phyloP scores from a whole-genome alignment of 2,888 invertebrate genomes.

The Drosophila tripunctata region DNA sequence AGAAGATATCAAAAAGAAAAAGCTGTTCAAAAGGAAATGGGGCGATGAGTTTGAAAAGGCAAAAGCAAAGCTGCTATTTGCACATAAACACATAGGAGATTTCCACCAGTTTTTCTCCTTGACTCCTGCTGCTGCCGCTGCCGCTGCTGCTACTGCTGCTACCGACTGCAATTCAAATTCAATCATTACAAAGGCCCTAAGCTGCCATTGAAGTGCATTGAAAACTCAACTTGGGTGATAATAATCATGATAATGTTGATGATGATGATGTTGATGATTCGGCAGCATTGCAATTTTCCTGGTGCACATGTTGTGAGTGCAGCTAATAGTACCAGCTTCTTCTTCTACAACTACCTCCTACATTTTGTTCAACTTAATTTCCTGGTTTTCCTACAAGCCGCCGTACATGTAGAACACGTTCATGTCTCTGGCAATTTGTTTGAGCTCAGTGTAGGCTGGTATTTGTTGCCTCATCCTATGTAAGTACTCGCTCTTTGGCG shows the following conservation, averaged over 20 bases:
- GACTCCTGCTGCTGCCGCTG: not conserved
- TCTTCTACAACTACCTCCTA: not conserved
- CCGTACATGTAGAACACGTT: not conserved
- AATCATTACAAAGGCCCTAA: constrained; percentile 72
- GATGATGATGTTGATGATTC: constrained; percentile 14
- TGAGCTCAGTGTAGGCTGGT: constrained; percentile 16
- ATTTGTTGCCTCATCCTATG: constrained; percentile 8
- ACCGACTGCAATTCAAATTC: constrained; percentile 69
- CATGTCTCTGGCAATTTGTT: constrained; percentile 35
- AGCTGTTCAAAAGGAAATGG: constrained; percentile 4
- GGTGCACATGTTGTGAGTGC: constrained; percentile 43
- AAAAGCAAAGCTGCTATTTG: constrained; percentile 33
- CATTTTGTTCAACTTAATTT: not conserved
- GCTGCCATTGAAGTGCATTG: constrained; percentile 58
- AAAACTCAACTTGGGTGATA: constrained; percentile 9
- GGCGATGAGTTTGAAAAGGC: not conserved
- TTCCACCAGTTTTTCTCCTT: constrained; percentile 25
- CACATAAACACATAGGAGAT: constrained; percentile 49
- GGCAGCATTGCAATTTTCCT: constrained; percentile 37
- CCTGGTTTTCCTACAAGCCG: not conserved
- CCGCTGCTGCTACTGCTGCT: constrained; percentile 1
- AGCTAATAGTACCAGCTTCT: constrained; percentile 48
- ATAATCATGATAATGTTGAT: constrained; percentile 17
- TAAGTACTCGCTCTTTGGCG: not conserved
- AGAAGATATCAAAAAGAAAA: constrained; percentile 29